A percentile compares a stretch with the other conserved stretches of the same genome.
Evolutionary conservation across 1,140 invertebrate species (phyloP).

Genomic region (Formica selysi): DNA sequence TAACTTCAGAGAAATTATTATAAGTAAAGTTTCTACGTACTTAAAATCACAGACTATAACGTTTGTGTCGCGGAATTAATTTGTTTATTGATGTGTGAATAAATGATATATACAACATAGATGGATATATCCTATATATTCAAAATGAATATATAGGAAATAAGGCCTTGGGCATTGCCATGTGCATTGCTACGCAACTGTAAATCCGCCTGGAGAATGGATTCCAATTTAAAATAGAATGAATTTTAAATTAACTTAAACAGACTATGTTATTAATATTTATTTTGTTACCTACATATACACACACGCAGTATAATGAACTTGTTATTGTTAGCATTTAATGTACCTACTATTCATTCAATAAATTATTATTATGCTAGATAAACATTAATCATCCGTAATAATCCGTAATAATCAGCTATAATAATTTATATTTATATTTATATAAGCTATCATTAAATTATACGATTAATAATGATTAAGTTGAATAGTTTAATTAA

Average conservation of each 20-base stretch:
- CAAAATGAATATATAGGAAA: slow-evolving; percentile 21
- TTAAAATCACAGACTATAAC: background rate
- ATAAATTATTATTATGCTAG: slow-evolving; percentile 13
- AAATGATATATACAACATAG: background rate
- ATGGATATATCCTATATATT: background rate
- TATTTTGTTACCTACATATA: background rate
- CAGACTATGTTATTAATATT: background rate
- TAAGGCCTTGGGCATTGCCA: background rate
- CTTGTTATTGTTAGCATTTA: background rate
- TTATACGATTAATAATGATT: background rate
- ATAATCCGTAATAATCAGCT: background rate
- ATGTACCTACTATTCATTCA: background rate
- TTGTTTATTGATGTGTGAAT: background rate
- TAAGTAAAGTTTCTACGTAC: background rate
- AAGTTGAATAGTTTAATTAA: background rate
- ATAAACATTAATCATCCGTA: background rate
- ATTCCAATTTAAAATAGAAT: slow-evolving; percentile 24
- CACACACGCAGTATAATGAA: background rate
- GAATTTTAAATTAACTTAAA: background rate
- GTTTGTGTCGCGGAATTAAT: slow-evolving; percentile 18
- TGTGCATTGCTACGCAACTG: background rate
- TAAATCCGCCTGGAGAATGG: background rate
- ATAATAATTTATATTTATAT: background rate
- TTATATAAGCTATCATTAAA: background rate
- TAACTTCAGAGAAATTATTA: slow-evolving; percentile 27